phyloP scores from a whole-genome alignment of 2,113 vertebrate genomes.

The Etia nguti region DNA sequence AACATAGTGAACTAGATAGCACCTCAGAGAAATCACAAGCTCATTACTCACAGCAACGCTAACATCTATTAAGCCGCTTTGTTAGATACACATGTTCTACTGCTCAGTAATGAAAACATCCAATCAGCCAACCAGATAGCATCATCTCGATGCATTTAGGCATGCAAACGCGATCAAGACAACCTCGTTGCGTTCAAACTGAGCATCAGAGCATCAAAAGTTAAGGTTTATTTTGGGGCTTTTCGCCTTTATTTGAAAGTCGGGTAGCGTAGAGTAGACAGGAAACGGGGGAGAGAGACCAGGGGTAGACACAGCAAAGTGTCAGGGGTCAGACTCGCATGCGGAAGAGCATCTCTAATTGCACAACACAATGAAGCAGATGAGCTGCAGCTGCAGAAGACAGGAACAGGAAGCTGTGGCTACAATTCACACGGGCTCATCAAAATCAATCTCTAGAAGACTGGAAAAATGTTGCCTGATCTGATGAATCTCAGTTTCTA shows the following conservation, averaged over 20 bases:
- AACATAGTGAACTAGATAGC: neutral
- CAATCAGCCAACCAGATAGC: neutral
- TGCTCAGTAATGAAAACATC: neutral
- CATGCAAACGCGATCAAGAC: neutral
- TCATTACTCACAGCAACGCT: neutral
- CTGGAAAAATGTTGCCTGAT: neutral
- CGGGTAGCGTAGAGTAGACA: neutral
- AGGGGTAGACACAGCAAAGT: neutral
- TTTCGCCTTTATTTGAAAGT: neutral
- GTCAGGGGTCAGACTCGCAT: neutral
- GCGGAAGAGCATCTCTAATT: neutral
- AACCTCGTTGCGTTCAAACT: neutral
- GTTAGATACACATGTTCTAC: neutral
- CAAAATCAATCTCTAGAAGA: neutral
- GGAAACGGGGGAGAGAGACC: neutral
- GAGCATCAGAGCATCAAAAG: neutral
- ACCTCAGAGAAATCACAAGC: neutral
- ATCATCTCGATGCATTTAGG: neutral
- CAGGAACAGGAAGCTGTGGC: neutral
- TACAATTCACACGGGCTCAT: neutral
- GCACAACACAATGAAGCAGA: neutral
- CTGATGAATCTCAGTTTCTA: neutral
- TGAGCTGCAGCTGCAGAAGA: neutral
- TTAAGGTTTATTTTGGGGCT: neutral
- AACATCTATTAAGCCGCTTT: neutral